These are phyloP conservation scores for Sarcophaga variegata DNA, from an alignment of 2,888 invertebrate species.

Conservation along the genomic window DNA sequence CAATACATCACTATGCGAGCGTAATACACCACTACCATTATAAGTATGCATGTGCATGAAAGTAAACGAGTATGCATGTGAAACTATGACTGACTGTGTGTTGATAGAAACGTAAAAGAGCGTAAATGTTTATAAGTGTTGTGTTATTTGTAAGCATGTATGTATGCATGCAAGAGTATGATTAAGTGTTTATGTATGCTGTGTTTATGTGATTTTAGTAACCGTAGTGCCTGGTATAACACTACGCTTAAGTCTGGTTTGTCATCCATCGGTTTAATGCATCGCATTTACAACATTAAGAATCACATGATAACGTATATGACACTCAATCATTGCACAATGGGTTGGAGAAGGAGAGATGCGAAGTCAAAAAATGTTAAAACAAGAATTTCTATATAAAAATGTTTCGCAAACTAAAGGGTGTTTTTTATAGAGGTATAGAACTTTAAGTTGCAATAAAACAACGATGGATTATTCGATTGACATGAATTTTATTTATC, in stretches of 20 bases:
- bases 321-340: constrained; percentile 13
- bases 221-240: neutral
- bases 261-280: constrained; percentile 42
- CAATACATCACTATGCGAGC: neutral
- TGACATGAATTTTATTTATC: no score
- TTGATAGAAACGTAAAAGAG: neutral
- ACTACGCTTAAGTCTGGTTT: constrained; percentile 11
- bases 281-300: constrained; percentile 54
- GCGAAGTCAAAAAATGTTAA: no score
- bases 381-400: no score
- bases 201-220: neutral
- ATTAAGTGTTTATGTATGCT: neutral
- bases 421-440: no score
- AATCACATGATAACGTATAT: constrained; percentile 29
- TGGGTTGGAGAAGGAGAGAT: neutral
- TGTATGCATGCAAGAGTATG: neutral
- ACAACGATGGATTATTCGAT: no score
- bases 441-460: no score
- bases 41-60: no score
- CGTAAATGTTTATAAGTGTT: neutral
- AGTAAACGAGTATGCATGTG: neutral
- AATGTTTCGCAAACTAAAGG: no score
- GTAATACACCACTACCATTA: no score
- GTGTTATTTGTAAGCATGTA: neutral
- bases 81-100: neutral